Evolutionary conservation across 2,113 vertebrate genomes (phyloP), one percentile per base, ranked within the genome.

Genomic region (Lonchura striata): DNA sequence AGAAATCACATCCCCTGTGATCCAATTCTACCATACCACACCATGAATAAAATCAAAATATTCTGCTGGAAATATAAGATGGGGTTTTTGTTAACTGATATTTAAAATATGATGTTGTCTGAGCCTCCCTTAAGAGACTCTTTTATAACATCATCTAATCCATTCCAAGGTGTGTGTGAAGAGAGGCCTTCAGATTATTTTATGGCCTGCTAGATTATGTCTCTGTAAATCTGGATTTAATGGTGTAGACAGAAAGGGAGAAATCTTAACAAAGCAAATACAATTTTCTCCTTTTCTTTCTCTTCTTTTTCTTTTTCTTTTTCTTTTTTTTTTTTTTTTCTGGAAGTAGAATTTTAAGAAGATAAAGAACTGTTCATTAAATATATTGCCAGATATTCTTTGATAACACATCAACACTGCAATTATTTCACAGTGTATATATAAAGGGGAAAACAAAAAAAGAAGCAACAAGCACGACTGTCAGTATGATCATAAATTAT

Each of bases 371-470:
- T 30, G 9, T 41, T 95, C 25, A 39, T 92, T 79, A 61, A 85
- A 76, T 68, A 49, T 46, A 47, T 84, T 95, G 31, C 16, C 61
- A 91, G 19, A 39, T 94, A 57, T 10, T 82, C 41, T 85, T 71
- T 53, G 81, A 76, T 89, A 89, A 76, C 28, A 24, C 13, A 33
- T 84, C 52, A 82, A 12, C 68, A 24, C 76, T 79, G 44, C 53
- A 52, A 19, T 82, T 84, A 57, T 89, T 95, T 82, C 65, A 53
- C 28, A 84, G 24, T 56, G 33, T 77, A 90, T 88, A 66, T 84
- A 81, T 42, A 69, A 53, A 30, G 12, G 13, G 6, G 16, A 2
- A 0, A 0, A 11, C 11, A 41, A 41, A 13, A 46, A 20, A 33
- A 44, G 5, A 68, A 30, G 7, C 35, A 74, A 37, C 11, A 19